Evolutionary conservation across 2,797 vertebrate species (phyloP).

Genomic region (Loriculus beryllinus): DNA sequence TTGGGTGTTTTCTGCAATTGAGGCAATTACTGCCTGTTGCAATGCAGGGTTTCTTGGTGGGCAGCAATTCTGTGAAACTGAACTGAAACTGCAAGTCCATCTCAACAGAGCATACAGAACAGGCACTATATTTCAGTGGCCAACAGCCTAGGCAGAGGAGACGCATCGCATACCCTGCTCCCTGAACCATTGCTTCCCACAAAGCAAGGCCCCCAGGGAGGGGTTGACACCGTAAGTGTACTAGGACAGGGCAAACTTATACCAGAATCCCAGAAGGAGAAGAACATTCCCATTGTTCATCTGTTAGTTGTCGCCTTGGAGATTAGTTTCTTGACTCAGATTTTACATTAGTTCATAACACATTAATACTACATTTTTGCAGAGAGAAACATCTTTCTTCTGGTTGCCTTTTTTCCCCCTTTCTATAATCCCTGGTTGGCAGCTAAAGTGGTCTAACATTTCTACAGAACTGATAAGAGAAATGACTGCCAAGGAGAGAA

Average conservation of each 20-base stretch:
- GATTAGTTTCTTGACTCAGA: slow-evolving; percentile 14
- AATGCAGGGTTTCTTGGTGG: not conserved
- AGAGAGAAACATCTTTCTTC: not conserved
- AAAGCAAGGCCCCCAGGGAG: not conserved
- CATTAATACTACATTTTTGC: not conserved
- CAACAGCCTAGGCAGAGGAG: not conserved
- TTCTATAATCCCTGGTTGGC: slow-evolving; percentile 21
- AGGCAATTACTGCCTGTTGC: slow-evolving; percentile 5
- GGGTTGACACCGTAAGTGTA: not conserved
- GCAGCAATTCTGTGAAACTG: not conserved
- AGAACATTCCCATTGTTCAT: not conserved
- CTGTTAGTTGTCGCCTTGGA: not conserved
- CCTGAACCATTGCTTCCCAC: not conserved
- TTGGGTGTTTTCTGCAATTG: not conserved
- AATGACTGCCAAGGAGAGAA: slow-evolving; percentile 43
- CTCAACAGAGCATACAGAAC: not conserved
- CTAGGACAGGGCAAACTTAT: not conserved
- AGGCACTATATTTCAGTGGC: not conserved
- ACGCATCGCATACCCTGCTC: not conserved
- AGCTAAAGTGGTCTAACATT: slow-evolving; percentile 1
- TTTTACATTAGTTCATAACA: not conserved
- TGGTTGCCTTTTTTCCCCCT: not conserved
- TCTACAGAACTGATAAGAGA: not conserved
- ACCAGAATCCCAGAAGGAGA: not conserved
- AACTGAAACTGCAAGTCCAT: not conserved